Evolutionary conservation across 2,113 vertebrate genomes (phyloP).

Genomic region (Apus apus): DNA sequence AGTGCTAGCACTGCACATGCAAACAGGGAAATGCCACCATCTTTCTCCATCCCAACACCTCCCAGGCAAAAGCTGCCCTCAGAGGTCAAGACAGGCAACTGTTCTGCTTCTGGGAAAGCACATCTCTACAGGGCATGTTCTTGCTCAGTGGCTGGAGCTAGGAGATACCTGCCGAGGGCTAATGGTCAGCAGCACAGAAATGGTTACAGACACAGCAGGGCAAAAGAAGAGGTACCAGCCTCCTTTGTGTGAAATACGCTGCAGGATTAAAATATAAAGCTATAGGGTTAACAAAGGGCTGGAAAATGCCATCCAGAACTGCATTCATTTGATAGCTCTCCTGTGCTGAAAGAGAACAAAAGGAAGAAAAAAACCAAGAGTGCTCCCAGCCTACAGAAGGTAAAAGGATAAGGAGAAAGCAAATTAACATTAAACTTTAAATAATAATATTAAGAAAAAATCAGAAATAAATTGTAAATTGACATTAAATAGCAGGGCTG

Average conservation of each 20-base stretch:
- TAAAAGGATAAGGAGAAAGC: background rate
- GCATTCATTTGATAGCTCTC: background rate
- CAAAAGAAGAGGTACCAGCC: background rate
- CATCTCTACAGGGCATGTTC: fast-evolving
- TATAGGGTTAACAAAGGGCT: background rate
- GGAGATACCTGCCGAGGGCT: background rate
- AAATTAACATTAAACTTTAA: background rate
- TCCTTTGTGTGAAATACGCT: background rate
- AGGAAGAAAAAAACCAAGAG: background rate
- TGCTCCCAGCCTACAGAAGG: background rate
- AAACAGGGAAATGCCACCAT: background rate
- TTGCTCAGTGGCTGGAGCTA: fast-evolving
- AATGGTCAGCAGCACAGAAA: background rate
- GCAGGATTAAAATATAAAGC: background rate
- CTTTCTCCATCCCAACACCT: background rate
- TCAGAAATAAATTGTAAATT: background rate
- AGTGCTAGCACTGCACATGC: background rate
- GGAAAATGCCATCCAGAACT: background rate
- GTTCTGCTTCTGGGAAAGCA: background rate
- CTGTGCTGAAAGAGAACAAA: background rate
- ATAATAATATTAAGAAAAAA: background rate
- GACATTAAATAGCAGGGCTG: background rate
- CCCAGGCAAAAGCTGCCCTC: background rate
- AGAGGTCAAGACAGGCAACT: background rate
- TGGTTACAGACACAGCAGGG: background rate